These are phyloP conservation scores for Apamea monoglypha DNA, from an alignment of 2,888 invertebrate species.

Conservation along the genomic window DNA sequence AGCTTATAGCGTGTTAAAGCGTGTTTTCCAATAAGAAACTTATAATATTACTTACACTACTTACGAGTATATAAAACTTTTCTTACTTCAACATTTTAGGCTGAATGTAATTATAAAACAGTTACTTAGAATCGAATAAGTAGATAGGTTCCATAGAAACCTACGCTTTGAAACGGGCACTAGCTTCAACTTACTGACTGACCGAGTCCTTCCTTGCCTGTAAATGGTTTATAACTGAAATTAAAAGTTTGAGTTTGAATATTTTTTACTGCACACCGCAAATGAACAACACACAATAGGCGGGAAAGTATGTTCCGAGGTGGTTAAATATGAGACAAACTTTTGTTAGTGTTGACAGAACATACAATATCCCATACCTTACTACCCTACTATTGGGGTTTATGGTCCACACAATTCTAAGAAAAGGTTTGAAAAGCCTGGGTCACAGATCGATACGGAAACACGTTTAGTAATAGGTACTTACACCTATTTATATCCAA, in stretches of 20 bases:
- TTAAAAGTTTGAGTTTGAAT: not conserved
- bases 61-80: not conserved
- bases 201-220: not conserved
- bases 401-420: constrained; percentile 8
- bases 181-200: too few relatives aligned
- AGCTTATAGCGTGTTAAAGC: not conserved
- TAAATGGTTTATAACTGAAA: not conserved
- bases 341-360: not conserved
- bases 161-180: not conserved
- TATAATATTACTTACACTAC: not conserved
- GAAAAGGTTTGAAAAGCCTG: constrained; percentile 18
- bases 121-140: not conserved
- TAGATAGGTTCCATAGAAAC: not conserved
- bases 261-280: not conserved
- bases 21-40: not conserved
- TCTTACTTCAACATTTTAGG: not conserved
- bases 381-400: not conserved
- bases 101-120: not conserved
- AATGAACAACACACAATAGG: not conserved
- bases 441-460: constrained; percentile 15
- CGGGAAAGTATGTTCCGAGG: not conserved
- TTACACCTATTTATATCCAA: constrained; percentile 2
- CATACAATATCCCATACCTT: not conserved
- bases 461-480: constrained; percentile 14
- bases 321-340: constrained; percentile 7